A percentile compares a stretch with the other conserved stretches of the same genome.
These are phyloP conservation scores for Adoxophyes honmai DNA, from an alignment of 1,140 invertebrate species.

Conservation along the genomic window DNA sequence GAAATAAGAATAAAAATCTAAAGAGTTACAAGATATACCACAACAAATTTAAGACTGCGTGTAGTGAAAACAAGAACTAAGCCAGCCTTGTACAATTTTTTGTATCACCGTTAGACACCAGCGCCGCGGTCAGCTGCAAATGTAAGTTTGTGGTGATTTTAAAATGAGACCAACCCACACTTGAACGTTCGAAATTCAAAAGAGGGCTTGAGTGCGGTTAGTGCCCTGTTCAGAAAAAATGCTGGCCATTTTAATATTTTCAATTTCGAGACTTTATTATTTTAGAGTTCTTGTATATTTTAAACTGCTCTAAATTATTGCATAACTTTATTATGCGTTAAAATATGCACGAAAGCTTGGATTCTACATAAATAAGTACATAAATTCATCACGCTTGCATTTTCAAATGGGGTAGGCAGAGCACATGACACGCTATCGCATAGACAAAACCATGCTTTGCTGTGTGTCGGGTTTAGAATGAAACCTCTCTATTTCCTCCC, in stretches of 20 bases:
- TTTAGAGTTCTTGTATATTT: no score
- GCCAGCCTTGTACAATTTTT: not conserved
- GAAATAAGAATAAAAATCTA: conserved; percentile 12
- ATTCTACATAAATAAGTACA: no score
- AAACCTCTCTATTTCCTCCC: no score
- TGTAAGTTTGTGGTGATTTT: conserved; percentile 11
- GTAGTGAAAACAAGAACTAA: not conserved
- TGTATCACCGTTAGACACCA: not conserved
- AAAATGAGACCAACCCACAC: conserved; percentile 29
- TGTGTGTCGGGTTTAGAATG: no score
- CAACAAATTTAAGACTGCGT: not conserved
- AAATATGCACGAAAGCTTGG: no score
- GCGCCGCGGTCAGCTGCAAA: not conserved
- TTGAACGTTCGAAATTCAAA: conserved; percentile 23
- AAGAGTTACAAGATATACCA: conserved; percentile 13
- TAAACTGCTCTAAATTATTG: no score
- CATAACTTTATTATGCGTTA: no score
- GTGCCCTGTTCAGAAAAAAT: conserved; percentile 18
- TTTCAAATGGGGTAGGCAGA: no score
- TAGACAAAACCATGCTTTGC: no score
- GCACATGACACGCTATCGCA: no score
- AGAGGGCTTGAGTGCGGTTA: conserved; percentile 24
- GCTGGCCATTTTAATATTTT: conserved; percentile 23
- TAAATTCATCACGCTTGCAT: no score
- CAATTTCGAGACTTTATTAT: not conserved